Evolutionary conservation across 2,113 vertebrate species (phyloP).

Genomic region (Melanotaenia duboulayi): DNA sequence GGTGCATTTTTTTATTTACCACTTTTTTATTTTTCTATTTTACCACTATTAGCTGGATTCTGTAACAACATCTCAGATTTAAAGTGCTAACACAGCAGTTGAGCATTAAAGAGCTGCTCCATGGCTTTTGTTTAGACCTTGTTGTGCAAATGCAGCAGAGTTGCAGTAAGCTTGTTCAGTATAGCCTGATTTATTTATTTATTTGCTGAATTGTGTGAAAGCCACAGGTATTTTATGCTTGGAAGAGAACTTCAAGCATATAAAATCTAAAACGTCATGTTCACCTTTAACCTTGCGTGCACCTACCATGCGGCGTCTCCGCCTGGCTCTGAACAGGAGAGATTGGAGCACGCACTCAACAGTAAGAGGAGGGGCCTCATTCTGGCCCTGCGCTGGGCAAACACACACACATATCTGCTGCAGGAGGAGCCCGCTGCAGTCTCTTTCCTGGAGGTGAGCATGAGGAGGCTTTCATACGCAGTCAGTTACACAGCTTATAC

Average conservation of each 20-base stretch:
- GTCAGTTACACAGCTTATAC: not conserved
- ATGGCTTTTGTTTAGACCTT: no score
- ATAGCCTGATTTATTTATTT: no score
- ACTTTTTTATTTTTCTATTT: no score
- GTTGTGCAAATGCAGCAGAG: no score
- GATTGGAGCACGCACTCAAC: slow-evolving; percentile 91
- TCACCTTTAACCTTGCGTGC: slow-evolving; percentile 72
- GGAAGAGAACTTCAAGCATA: no score
- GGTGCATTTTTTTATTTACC: not conserved
- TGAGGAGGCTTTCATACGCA: slow-evolving; percentile 4
- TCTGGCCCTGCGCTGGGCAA: slow-evolving; percentile 92
- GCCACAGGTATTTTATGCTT: no score
- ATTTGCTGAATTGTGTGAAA: no score
- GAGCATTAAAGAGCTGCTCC: no score
- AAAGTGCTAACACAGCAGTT: no score
- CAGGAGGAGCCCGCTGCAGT: slow-evolving; percentile 92
- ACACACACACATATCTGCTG: slow-evolving; percentile 87
- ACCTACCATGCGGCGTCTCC: slow-evolving; percentile 94
- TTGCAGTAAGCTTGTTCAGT: no score
- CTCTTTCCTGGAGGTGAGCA: slow-evolving; percentile 91
- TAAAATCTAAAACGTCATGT: not conserved
- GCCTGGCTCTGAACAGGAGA: slow-evolving; percentile 95
- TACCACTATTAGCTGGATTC: no score
- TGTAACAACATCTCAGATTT: no score
- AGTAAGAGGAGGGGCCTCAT: slow-evolving; percentile 91